Percentiles rank a stretch among this genome's conserved stretches.
Evolutionary conservation across 2,113 vertebrate species (phyloP).

Genomic region (Chloroceryle aenea): DNA sequence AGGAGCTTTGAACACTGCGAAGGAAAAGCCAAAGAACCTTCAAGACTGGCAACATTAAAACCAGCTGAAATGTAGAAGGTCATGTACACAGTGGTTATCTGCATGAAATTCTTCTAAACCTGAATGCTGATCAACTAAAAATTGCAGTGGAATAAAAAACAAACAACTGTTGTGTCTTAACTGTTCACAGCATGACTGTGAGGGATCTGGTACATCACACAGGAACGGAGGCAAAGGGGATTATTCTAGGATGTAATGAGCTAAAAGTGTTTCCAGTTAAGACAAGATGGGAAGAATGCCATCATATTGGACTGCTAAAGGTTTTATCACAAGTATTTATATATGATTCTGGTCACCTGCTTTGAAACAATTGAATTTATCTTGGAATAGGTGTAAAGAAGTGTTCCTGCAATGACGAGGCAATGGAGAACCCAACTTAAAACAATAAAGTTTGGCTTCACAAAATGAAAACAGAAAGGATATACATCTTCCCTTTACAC

Average conservation of each 20-base stretch:
- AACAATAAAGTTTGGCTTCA: neutral
- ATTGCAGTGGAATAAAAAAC: neutral
- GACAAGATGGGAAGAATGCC: neutral
- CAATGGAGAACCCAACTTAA: neutral
- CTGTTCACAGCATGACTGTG: neutral
- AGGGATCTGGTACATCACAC: neutral
- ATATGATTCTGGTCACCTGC: neutral
- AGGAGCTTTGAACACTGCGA: neutral
- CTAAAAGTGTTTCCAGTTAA: neutral
- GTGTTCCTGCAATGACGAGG: neutral
- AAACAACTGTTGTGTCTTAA: neutral
- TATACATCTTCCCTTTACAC: neutral
- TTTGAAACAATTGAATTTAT: neutral
- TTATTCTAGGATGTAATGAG: neutral
- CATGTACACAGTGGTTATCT: neutral
- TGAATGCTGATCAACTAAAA: neutral
- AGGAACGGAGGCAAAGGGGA: neutral
- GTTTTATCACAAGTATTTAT: neutral
- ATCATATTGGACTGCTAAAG: neutral
- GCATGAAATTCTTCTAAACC: neutral
- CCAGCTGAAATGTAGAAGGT: neutral
- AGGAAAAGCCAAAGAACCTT: neutral
- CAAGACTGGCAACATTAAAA: neutral
- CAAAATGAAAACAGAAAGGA: neutral
- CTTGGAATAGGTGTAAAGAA: constrained; percentile 12